Percentiles rank a stretch among this genome's conserved stretches.
Conservation (phyloP, 2,888 invertebrate genomes). For the Carterocephalus palaemon region DNA sequence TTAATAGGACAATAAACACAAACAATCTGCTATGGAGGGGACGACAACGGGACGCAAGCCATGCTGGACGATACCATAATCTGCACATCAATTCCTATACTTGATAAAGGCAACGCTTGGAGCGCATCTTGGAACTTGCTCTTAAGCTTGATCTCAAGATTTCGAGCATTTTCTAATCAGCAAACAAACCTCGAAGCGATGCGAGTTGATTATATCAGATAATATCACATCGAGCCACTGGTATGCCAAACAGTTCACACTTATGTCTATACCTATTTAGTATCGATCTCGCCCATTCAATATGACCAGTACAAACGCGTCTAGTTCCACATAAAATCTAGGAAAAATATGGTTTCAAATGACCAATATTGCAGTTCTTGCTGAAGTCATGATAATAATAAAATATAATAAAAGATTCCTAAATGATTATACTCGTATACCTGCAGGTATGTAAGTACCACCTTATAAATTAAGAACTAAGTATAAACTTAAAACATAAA, state of each 20-base stretch:
- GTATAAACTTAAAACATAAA: too few species aligned
- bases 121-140: constrained; percentile 4
- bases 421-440: too few species aligned
- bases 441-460: too few species aligned
- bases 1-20: not conserved
- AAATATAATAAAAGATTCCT: too few species aligned
- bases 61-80: constrained; percentile 26
- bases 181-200: not conserved
- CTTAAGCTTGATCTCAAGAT: not conserved
- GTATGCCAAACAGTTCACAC: not conserved
- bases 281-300: too few species aligned
- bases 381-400: too few species aligned
- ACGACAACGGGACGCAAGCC: constrained; percentile 28
- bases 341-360: too few species aligned
- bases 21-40: constrained; percentile 30
- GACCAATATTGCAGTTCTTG: too few species aligned
- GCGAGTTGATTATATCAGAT: too few species aligned
- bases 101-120: not conserved
- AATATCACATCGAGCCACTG: not conserved
- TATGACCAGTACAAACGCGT: too few species aligned
- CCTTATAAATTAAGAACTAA: too few species aligned
- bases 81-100: constrained; percentile 11
- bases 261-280: not conserved
- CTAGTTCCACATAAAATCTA: too few species aligned
- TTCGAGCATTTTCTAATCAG: constrained; percentile 5